A percentile compares a stretch with the other conserved stretches of the same genome.
Conservation (phyloP, 1,140 invertebrate genomes). For the Muscidifurax raptorellus region DNA sequence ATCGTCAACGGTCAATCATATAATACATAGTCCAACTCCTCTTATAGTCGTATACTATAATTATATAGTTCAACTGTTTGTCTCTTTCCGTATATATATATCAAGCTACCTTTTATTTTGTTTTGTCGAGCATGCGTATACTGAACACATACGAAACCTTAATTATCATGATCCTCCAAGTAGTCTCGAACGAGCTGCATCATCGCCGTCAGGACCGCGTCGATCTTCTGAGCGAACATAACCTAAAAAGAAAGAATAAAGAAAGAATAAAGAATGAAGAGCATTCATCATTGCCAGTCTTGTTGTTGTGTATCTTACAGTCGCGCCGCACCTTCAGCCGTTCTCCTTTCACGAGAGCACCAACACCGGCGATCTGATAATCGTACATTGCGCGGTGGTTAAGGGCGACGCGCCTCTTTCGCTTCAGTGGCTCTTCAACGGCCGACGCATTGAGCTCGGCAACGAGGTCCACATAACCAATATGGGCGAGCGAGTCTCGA, state of each 20-base stretch:
- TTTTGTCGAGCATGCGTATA: slow-evolving; percentile 31
- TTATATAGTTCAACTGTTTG: neutral
- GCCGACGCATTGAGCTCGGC: slow-evolving; percentile 71
- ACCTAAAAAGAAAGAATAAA: neutral
- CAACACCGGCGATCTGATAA: slow-evolving; percentile 78
- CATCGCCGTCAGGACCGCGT: too few species aligned
- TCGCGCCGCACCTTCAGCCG: slow-evolving; percentile 72
- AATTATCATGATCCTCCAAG: neutral
- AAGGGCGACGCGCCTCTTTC: slow-evolving; percentile 84
- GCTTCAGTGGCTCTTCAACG: slow-evolving; percentile 80
- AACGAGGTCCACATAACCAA: slow-evolving; percentile 78
- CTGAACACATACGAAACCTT: neutral
- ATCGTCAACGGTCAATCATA: slow-evolving; percentile 80
- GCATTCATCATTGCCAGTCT: slow-evolving; percentile 21
- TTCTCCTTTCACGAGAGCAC: slow-evolving; percentile 72
- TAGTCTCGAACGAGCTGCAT: neutral
- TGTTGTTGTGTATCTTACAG: slow-evolving; percentile 65
- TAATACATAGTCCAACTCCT: slow-evolving; percentile 58
- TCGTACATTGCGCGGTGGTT: slow-evolving; percentile 83
- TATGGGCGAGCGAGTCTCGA: slow-evolving; percentile 76
- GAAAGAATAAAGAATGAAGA: neutral
- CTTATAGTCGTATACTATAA: neutral
- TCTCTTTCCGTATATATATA: neutral
- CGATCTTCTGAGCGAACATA: neutral
- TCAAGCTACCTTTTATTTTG: slow-evolving; percentile 14